A percentile compares a stretch with the other conserved stretches of the same genome.
These are phyloP conservation scores for Eremobia ochroleuca DNA, from an alignment of 2,888 invertebrate genomes.

Conservation along the genomic window DNA sequence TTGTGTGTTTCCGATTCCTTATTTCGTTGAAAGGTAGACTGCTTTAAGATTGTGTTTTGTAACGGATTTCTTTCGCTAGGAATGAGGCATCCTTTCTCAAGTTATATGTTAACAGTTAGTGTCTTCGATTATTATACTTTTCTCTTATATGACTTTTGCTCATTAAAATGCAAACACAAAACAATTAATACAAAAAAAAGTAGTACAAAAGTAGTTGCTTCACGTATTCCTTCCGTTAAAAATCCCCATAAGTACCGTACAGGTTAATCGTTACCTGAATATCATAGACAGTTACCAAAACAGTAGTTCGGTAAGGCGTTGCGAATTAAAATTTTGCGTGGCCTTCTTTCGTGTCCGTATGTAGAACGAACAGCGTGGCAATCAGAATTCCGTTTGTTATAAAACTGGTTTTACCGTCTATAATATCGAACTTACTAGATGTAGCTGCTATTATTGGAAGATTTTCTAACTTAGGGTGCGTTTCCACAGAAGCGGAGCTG, in stretches of 20 bases:
- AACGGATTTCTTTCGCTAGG: neutral
- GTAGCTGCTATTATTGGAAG: neutral
- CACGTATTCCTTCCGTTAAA: neutral
- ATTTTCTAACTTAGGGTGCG: neutral
- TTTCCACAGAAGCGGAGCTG: no score
- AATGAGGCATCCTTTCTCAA: neutral
- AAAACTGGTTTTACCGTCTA: constrained; percentile 47
- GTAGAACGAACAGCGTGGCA: constrained; percentile 53
- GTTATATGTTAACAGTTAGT: neutral
- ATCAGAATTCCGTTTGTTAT: constrained; percentile 62
- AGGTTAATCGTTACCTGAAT: constrained; percentile 15
- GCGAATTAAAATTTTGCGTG: constrained; percentile 50
- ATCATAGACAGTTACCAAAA: constrained; percentile 37
- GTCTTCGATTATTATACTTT: neutral
- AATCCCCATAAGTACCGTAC: neutral
- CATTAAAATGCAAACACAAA: neutral
- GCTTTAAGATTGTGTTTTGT: neutral
- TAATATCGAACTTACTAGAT: constrained; percentile 27
- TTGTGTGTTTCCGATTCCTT: neutral
- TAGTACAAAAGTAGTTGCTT: neutral
- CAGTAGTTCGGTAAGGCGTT: constrained; percentile 47
- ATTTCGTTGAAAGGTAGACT: no score
- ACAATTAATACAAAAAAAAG: neutral
- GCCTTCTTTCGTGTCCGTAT: constrained; percentile 61
- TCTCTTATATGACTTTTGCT: neutral